A percentile compares a stretch with the other conserved stretches of the same genome.
These are phyloP conservation scores for Corynorhinus townsendii DNA, from an alignment of 2,113 vertebrate species.

Conservation along the genomic window DNA sequence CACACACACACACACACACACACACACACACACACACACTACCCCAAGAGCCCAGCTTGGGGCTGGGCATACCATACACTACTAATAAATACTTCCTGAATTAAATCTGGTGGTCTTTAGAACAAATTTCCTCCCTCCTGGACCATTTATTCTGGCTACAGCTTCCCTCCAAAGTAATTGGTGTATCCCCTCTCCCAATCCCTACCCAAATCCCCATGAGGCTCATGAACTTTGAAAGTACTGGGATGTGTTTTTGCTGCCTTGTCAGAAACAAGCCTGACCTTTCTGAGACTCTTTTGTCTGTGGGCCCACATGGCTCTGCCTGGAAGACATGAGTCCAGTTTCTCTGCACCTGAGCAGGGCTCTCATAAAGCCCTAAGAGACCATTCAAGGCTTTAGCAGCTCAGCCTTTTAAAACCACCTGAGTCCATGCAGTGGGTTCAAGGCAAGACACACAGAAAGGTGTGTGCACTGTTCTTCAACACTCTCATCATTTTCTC, in stretches of 20 bases:
- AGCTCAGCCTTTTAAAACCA: neutral
- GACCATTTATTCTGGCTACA: neutral
- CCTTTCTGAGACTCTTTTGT: neutral
- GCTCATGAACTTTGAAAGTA: neutral
- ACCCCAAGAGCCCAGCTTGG: rapidly evolving
- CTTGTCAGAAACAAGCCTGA: neutral
- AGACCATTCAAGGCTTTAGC: neutral
- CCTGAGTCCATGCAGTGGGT: neutral
- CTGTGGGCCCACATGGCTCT: neutral
- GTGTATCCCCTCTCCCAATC: neutral
- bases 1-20: too few species aligned
- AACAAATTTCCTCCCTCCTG: neutral
- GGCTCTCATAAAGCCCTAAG: neutral
- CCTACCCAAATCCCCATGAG: neutral
- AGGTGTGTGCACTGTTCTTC: neutral
- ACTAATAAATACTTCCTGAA: neutral
- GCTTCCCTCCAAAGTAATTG: neutral
- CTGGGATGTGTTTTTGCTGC: neutral
- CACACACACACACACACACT: too few species aligned
- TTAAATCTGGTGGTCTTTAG: neutral
- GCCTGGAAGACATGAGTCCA: neutral
- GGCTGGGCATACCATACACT: neutral
- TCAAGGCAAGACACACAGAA: neutral
- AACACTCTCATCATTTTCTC: neutral
- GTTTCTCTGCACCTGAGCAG: neutral